A percentile compares a stretch with the other conserved stretches of the same genome.
phyloP scores from a whole-genome alignment of 2,113 vertebrate species.

The Mirza zaza region DNA sequence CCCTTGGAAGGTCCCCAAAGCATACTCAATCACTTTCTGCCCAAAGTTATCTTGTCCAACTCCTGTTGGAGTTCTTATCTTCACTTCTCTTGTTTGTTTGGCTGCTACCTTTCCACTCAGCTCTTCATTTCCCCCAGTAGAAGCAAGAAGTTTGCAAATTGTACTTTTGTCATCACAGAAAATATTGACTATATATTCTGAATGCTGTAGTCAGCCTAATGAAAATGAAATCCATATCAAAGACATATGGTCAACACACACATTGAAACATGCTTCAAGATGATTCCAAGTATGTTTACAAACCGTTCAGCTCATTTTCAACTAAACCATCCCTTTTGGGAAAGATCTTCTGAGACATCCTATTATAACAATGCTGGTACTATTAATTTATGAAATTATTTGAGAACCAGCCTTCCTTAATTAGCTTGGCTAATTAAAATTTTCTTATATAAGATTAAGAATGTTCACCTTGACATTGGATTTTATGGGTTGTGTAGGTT shows the following conservation, averaged over 20 bases:
- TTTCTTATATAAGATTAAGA: conserved; percentile 47
- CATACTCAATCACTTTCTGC: background rate
- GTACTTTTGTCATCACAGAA: background rate
- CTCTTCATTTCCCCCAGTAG: background rate
- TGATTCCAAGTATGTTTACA: background rate
- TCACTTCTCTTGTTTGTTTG: background rate
- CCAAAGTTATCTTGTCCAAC: background rate
- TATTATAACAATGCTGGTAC: conserved; percentile 43
- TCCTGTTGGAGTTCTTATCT: background rate
- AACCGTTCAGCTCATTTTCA: background rate
- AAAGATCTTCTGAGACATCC: conserved; percentile 26
- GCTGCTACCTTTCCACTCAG: background rate
- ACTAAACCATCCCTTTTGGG: conserved; percentile 25
- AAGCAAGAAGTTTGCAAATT: background rate
- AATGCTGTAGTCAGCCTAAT: background rate
- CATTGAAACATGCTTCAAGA: background rate
- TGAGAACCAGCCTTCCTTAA: conserved; percentile 57
- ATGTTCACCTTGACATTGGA: conserved; percentile 54
- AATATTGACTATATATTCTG: background rate
- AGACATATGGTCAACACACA: background rate
- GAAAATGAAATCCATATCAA: background rate
- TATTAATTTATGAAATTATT: conserved; percentile 66
- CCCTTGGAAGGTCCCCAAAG: background rate
- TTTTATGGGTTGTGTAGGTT: conserved; percentile 34
- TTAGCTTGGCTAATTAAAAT: conserved; percentile 69